Evolutionary conservation across 2,888 invertebrate species (phyloP).

Genomic region (Liopterus haemorrhoidalis): DNA sequence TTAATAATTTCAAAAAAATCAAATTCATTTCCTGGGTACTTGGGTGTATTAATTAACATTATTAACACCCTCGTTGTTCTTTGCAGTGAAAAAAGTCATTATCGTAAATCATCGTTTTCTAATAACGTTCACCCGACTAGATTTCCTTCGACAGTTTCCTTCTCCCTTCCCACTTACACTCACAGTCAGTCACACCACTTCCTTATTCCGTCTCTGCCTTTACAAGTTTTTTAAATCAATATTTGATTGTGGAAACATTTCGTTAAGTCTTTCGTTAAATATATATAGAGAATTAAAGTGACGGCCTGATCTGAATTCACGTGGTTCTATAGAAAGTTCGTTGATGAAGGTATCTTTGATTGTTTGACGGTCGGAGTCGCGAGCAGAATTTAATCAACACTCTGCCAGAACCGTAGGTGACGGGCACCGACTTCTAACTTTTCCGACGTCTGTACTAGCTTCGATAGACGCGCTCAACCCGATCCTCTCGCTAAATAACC

Average conservation of each 20-base stretch:
- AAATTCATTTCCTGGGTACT: conserved; percentile 8
- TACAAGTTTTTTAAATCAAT: conserved; percentile 51
- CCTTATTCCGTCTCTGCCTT: conserved; percentile 23
- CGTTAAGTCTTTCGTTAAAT: conserved; percentile 20
- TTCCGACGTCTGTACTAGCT: too few relatives aligned
- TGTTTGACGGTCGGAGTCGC: conserved; percentile 48
- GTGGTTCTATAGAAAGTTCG: conserved; percentile 17
- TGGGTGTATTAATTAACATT: conserved; percentile 53
- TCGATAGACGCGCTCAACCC: too few relatives aligned
- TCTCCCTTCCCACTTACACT: not conserved
- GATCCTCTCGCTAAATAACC: too few relatives aligned
- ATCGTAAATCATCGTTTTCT: conserved; percentile 58
- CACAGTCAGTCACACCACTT: not conserved
- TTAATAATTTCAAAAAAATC: conserved; percentile 10
- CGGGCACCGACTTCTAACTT: too few relatives aligned
- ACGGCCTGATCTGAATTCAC: not conserved
- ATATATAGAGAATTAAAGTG: conserved; percentile 12
- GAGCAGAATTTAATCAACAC: conserved; percentile 41
- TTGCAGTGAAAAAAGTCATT: conserved; percentile 49
- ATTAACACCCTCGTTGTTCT: conserved; percentile 52
- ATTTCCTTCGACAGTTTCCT: conserved; percentile 8
- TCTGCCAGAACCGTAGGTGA: too few relatives aligned
- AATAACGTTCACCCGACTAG: conserved; percentile 46
- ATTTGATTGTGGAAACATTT: conserved; percentile 47
- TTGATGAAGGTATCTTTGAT: conserved; percentile 48